Evolutionary conservation across 2,888 invertebrate genomes (phyloP).

Genomic region (Aphidius colemani): DNA sequence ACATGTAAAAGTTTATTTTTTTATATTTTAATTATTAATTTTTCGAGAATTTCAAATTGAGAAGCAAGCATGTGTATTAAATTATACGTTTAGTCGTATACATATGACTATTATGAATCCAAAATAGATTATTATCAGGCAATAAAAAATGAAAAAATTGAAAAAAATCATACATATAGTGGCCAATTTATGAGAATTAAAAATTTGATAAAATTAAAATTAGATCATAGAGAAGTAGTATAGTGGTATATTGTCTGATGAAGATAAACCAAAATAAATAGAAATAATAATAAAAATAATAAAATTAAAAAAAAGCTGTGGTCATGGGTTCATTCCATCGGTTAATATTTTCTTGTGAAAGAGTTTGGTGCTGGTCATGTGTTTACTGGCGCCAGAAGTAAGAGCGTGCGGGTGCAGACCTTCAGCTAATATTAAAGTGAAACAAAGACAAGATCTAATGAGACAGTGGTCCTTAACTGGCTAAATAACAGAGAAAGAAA

Average conservation of each 20-base stretch:
- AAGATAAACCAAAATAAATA: neutral
- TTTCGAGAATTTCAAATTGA: too few species aligned
- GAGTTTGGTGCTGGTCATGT: constrained; percentile 46
- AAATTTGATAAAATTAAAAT: too few species aligned
- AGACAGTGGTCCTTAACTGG: too few species aligned
- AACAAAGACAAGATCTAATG: constrained; percentile 15
- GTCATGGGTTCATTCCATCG: constrained; percentile 32
- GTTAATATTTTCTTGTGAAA: constrained; percentile 36
- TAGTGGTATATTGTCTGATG: neutral
- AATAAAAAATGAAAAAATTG: too few species aligned
- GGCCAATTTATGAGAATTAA: neutral
- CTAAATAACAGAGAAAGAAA: constrained; percentile 16
- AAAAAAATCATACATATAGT: neutral
- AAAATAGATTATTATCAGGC: too few species aligned
- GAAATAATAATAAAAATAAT: neutral
- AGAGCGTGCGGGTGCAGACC: constrained; percentile 26
- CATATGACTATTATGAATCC: too few species aligned
- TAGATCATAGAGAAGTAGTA: neutral
- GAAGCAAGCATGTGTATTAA: too few species aligned
- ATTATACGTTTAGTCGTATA: too few species aligned
- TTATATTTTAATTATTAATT: too few species aligned
- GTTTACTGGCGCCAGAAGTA: constrained; percentile 52
- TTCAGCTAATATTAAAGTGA: constrained; percentile 13
- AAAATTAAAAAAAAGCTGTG: constrained; percentile 33
- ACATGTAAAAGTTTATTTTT: too few species aligned